phyloP scores from a whole-genome alignment of 1,140 invertebrate genomes.

The Linepithema humile region DNA sequence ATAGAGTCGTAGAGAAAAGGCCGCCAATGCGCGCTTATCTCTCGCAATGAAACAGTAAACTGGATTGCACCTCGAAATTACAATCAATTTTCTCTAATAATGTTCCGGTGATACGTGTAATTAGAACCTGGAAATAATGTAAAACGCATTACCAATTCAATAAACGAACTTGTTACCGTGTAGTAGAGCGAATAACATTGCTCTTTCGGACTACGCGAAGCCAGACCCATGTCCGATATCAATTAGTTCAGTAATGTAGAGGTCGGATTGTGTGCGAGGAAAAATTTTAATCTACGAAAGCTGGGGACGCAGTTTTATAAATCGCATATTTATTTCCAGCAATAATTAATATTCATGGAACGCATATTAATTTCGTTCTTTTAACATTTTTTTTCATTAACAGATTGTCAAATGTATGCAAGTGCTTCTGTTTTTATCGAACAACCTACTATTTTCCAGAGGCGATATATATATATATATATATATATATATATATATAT shows the following conservation, averaged over 20 bases:
- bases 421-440: not conserved
- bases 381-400: not conserved
- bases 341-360: constrained; percentile 22
- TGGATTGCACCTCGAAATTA: constrained; percentile 33
- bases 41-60: constrained; percentile 10
- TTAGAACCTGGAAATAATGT: constrained; percentile 52
- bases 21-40: not conserved
- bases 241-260: constrained; percentile 27
- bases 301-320: constrained; percentile 34
- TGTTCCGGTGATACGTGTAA: constrained; percentile 37
- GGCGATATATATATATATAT: too few relatives aligned
- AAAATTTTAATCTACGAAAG: constrained; percentile 33
- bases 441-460: too few relatives aligned
- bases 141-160: constrained; percentile 49
- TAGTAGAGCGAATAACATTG: constrained; percentile 16
- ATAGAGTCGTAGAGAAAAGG: constrained; percentile 9
- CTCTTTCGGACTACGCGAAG: constrained; percentile 6
- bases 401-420: not conserved
- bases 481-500: too few relatives aligned
- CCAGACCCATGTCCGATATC: constrained; percentile 7
- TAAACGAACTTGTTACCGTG: constrained; percentile 44
- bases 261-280: not conserved
- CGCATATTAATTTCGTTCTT: not conserved
- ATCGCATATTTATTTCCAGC: not conserved
- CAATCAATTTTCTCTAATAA: constrained; percentile 50